Base-by-base conservation (phyloP, 1,140 invertebrate genomes). In the Trinorchestia longiramus region DNA sequence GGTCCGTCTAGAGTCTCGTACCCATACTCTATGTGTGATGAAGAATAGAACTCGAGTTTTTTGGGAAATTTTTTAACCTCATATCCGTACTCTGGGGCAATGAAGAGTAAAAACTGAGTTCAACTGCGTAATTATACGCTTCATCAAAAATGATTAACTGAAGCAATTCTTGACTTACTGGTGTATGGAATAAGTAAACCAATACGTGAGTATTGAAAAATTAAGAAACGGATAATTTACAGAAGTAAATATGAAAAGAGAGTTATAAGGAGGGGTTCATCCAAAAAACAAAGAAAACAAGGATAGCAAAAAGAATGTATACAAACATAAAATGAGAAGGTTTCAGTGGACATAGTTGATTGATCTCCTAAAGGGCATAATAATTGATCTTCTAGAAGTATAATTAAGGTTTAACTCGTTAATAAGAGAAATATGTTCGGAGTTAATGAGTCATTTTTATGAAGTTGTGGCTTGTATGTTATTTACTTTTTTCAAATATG, bases 1-100 rank as follows among this genome's bases (percentile, higher is more conserved):
- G 98, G 98, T 3, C 96, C 96, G 43, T 96, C 96, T 11, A 96
- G 88, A n/a, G 96, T 96, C 47, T 96, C 96, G 90, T 96, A 96
- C 40, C 45, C 96, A 92, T 96, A 96, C 88, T 96, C 96, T 96
- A 95, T 0, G 44, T 28, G 45, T 36, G 47, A 19, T 19, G 47
- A 53, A 53, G 19, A 53, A 19, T 53, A 11, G 19, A 19, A 53
- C 6, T n/a, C n/a, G n/a, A n/a, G n/a, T n/a, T n/a, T n/a, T n/a
- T n/a, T n/a, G n/a, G n/a, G n/a, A n/a, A n/a, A n/a, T n/a, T n/a
- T n/a, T n/a, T n/a, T n/a, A n/a, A n/a, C n/a, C n/a, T n/a, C 47
- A 53, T 6, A 53, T 19, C 6, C 19, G 8, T 11, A 53, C 19
- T 53, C 6, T 19, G 62, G 15, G 28, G 11, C 8, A 77, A 77